Percentiles rank a stretch among this genome's conserved stretches.
phyloP scores from a whole-genome alignment of 2,113 vertebrate genomes.

The Silurus asotus region DNA sequence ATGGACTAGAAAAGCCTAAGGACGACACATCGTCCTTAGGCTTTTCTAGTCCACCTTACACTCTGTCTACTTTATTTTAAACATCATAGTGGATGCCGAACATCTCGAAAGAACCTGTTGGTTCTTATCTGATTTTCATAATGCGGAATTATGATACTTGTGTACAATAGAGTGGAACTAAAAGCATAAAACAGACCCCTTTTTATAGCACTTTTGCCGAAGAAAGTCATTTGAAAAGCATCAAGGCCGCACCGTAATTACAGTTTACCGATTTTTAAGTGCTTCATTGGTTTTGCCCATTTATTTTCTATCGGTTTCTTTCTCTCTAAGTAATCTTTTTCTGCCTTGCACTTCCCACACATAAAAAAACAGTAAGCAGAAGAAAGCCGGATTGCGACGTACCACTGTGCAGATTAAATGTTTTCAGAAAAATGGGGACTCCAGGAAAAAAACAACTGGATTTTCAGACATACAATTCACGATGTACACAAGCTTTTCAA shows the following conservation, averaged over 20 bases:
- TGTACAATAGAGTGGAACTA: neutral
- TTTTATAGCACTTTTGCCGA: neutral
- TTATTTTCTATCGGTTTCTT: neutral
- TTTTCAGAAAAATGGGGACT: constrained; percentile 16
- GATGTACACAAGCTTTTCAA: neutral
- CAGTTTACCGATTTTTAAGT: neutral
- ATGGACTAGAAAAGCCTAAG: too few relatives aligned
- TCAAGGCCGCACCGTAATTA: neutral
- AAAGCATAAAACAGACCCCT: neutral
- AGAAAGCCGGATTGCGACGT: neutral
- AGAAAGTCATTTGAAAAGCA: neutral
- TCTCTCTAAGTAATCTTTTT: neutral
- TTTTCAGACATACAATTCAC: neutral
- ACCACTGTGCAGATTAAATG: neutral
- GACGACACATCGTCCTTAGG: neutral
- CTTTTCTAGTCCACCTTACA: constrained; percentile 8
- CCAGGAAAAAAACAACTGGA: neutral
- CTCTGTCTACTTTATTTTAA: neutral
- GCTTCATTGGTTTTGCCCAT: neutral
- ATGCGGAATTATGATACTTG: neutral
- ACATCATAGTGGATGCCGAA: too few relatives aligned
- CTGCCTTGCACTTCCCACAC: neutral
- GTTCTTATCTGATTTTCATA: too few relatives aligned
- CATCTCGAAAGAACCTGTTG: neutral
- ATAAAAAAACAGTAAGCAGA: neutral